Evolutionary conservation across 1,140 invertebrate species (phyloP).

Genomic region (Tachypleus tridentatus): DNA sequence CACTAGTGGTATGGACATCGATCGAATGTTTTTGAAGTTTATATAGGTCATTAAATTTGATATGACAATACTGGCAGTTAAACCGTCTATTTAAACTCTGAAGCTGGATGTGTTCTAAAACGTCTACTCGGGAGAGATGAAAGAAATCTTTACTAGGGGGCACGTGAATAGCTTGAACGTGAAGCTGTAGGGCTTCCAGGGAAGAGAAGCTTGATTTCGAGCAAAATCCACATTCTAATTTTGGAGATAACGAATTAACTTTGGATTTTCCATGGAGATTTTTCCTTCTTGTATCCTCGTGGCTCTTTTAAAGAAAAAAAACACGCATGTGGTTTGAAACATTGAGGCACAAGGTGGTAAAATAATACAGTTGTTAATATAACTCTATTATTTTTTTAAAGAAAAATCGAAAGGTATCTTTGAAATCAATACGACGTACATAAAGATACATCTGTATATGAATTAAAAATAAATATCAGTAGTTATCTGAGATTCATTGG

Average conservation of each 20-base stretch:
- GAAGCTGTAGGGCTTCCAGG: conserved; percentile 70
- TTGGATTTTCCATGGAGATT: not conserved
- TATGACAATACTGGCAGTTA: conserved; percentile 41
- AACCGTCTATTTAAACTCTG: conserved; percentile 31
- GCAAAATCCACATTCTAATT: conserved; percentile 48
- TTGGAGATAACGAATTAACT: conserved; percentile 2
- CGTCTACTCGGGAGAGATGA: not conserved
- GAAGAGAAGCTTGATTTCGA: conserved; percentile 62
- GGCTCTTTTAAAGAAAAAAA: no score
- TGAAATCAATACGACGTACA: no score
- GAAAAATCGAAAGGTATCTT: no score
- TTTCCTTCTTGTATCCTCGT: no score
- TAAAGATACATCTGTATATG: no score
- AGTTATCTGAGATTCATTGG: no score
- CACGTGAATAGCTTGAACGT: conserved; percentile 65
- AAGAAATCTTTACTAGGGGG: conserved; percentile 8
- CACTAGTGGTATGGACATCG: conserved; percentile 29
- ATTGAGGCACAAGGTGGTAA: no score
- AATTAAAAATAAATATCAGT: no score
- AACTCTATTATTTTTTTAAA: no score
- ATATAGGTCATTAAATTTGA: conserved; percentile 37
- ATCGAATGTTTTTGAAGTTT: conserved; percentile 35
- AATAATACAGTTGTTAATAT: no score
- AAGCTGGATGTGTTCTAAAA: not conserved
- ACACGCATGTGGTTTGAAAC: no score